phyloP scores from a whole-genome alignment of 2,888 invertebrate genomes.

The Drosophila borborema region DNA sequence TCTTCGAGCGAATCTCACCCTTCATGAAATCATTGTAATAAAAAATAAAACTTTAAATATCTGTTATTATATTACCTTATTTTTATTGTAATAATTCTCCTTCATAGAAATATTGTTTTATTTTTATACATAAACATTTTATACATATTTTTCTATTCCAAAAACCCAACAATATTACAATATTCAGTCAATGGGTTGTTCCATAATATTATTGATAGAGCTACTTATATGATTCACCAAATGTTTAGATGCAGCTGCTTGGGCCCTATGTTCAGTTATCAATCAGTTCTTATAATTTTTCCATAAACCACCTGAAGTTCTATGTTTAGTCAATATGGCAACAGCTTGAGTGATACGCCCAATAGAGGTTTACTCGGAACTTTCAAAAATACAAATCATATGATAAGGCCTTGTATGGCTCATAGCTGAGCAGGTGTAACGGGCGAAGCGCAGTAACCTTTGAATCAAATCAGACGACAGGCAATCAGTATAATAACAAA shows the following conservation, averaged over 20 bases:
- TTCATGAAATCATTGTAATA: too few relatives aligned
- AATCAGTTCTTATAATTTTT: not conserved
- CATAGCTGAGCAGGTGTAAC: conserved; percentile 32
- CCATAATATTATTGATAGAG: not conserved
- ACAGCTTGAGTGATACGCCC: not conserved
- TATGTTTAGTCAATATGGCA: too few relatives aligned
- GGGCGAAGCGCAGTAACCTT: conserved; percentile 24
- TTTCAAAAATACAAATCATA: not conserved
- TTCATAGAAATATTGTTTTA: too few relatives aligned
- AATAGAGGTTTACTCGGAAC: not conserved
- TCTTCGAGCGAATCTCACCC: too few relatives aligned
- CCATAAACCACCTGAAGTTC: not conserved
- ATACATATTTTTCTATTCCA: too few relatives aligned
- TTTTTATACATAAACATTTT: too few relatives aligned
- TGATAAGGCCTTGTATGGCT: conserved; percentile 21
- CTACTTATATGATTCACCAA: not conserved
- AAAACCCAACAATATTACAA: too few relatives aligned
- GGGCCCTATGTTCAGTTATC: not conserved
- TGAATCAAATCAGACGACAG: conserved; percentile 30
- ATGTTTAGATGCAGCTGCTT: not conserved
- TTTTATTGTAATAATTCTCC: too few relatives aligned
- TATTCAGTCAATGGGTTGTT: not conserved
- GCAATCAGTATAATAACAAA: conserved; percentile 14
- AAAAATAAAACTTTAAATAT: too few relatives aligned
- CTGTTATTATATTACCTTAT: too few relatives aligned